Base-by-base conservation (phyloP, 1,140 invertebrate species). In the Drosophila cardini region DNA sequence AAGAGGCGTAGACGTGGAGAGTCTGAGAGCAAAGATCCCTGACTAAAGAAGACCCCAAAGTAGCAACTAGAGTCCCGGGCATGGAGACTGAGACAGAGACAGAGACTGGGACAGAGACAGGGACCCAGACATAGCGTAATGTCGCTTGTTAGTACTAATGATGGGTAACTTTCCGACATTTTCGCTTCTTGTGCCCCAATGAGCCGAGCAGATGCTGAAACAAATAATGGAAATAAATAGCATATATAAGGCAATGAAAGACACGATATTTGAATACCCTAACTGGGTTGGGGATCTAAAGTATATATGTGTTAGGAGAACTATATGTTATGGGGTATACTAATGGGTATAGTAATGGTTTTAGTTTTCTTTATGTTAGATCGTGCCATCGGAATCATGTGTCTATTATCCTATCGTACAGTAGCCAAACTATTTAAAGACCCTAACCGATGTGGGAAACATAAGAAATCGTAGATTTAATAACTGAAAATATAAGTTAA, bases 71-170 rank as follows among this genome's bases (percentile, higher is more conserved):
- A 16, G 18, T 11, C 32, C 21, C 21, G 2, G 53, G 21, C 4
- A 1, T 7, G 2, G 21, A 55, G 52, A 11, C 16, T 34, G 6
- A 32, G 34, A 21, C 34, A 11, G 21, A 32, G 45, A 30, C 9
- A 8, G 70, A 3, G 21, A 21, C 16, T 26, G 6, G 18, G n/a
- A n/a, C n/a, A n/a, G n/a, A 53, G 50, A 21, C 16, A 34, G 6
- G 18, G 34, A 21, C 34, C 21, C 48, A 32, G 45, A 30, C 9
- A 8, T 26, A 53, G 67, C 82, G 75, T 87, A 87, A 87, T 87
- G 80, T 83, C 62, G 83, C 83, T 87, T 89, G 83, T 87, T 87
- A 87, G 83, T 83, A 89, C 83, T 87, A 87, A 87, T 89, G 83
- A 87, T 87, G 83, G 83, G 64, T 74, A 73, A 67, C 70, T 72